Evolutionary conservation across 2,797 vertebrate species (phyloP).

Genomic region (Enteromius radiatus): DNA sequence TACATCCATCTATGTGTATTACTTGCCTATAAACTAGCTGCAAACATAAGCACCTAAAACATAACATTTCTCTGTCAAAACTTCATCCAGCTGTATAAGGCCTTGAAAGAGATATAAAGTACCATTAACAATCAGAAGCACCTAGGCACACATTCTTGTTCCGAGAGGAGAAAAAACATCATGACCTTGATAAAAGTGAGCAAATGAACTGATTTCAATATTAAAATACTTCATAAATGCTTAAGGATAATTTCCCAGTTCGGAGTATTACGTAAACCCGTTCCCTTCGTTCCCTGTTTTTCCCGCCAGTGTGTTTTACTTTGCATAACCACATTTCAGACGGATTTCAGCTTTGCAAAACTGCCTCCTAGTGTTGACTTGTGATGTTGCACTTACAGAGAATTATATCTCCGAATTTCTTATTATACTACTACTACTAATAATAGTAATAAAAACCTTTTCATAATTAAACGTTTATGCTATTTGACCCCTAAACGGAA

Average conservation of each 20-base stretch:
- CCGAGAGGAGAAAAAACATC: background rate
- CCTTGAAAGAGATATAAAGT: background rate
- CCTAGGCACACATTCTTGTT: too few relatives aligned
- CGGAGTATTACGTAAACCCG: background rate
- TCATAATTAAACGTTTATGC: slow-evolving; percentile 74
- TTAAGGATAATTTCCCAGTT: background rate
- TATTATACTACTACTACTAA: background rate
- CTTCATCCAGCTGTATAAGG: background rate
- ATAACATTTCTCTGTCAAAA: background rate
- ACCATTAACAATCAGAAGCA: background rate
- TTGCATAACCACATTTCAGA: background rate
- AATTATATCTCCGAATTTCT: too few relatives aligned
- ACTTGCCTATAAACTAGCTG: background rate
- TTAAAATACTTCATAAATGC: background rate
- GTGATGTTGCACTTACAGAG: background rate
- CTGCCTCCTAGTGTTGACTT: slow-evolving; percentile 38
- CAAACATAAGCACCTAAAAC: background rate
- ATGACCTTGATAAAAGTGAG: background rate
- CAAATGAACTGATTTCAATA: background rate
- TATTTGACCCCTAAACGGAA: slow-evolving; percentile 68
- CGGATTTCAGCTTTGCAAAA: background rate
- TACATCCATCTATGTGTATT: background rate
- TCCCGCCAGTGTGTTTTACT: background rate
- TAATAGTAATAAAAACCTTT: slow-evolving; percentile 51
- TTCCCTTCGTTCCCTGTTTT: background rate